These are phyloP conservation scores for Eutrigla gurnardus DNA, from an alignment of 2,797 vertebrate genomes.

Conservation along the genomic window DNA sequence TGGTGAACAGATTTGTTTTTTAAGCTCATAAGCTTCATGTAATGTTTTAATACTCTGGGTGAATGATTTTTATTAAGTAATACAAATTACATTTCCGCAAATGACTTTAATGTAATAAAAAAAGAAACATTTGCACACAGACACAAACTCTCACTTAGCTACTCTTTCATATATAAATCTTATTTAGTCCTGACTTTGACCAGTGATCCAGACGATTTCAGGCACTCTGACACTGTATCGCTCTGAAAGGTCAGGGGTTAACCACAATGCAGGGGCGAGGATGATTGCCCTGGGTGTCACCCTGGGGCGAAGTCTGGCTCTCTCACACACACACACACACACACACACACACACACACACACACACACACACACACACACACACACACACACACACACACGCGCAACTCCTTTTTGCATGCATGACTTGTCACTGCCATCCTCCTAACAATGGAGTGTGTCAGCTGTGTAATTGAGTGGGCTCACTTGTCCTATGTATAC, in stretches of 20 bases:
- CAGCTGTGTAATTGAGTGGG: constrained; percentile 64
- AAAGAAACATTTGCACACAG: neutral
- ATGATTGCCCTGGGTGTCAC: constrained; percentile 74
- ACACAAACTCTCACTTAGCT: neutral
- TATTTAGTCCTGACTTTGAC: constrained; percentile 52
- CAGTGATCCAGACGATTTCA: constrained; percentile 79
- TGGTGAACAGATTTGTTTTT: constrained; percentile 29
- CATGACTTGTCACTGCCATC: constrained; percentile 68
- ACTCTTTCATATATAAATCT: constrained; percentile 40
- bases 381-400: constrained; percentile 16
- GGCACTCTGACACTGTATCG: constrained; percentile 63
- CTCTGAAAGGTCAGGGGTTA: constrained; percentile 76
- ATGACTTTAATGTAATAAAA: neutral
- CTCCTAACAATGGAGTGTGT: constrained; percentile 70
- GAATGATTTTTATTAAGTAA: constrained; percentile 27
- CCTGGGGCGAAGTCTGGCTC: constrained; percentile 54
- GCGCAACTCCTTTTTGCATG: constrained; percentile 68
- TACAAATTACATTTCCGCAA: constrained; percentile 1
- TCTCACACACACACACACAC: constrained; percentile 14
- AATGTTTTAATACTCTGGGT: constrained; percentile 6
- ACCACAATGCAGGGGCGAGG: constrained; percentile 76
- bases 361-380: constrained; percentile 25
- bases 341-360: neutral
- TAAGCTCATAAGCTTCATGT: constrained; percentile 32
- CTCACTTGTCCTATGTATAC: constrained; percentile 39